Percentiles rank a stretch among this genome's conserved stretches.
Evolutionary conservation across 2,797 vertebrate species (phyloP).

Genomic region (Cossypha heuglini): DNA sequence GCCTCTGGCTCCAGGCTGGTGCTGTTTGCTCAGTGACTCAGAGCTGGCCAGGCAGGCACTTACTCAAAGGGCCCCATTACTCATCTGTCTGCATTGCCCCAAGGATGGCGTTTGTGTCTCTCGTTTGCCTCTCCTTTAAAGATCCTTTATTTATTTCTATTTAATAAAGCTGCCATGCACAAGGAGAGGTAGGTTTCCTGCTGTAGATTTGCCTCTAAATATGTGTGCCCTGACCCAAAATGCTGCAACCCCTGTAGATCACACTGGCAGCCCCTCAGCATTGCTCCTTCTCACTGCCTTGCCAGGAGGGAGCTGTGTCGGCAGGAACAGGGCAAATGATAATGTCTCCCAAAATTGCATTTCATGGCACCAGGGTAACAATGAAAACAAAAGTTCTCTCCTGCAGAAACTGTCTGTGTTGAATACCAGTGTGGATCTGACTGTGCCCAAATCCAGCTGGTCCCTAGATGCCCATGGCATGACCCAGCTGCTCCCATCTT

Average conservation of each 20-base stretch:
- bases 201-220: background rate
- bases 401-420: background rate
- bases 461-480: background rate
- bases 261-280: background rate
- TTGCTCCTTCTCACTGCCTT: background rate
- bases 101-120: constrained; percentile 37
- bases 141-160: constrained; percentile 9
- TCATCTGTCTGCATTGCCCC: constrained; percentile 52
- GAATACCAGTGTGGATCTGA: background rate
- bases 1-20: constrained; percentile 37
- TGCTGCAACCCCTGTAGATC: background rate
- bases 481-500: background rate
- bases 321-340: background rate
- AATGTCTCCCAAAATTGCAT: background rate
- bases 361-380: background rate
- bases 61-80: constrained; percentile 57
- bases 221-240: background rate
- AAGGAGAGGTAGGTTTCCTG: background rate
- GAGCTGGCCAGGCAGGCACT: constrained; percentile 42
- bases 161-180: background rate
- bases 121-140: background rate
- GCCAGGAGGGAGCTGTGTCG: background rate
- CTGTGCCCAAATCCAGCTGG: background rate
- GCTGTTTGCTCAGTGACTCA: constrained; percentile 66
- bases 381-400: background rate